Evolutionary conservation across 1,140 invertebrate species (phyloP).

Genomic region (Bursaphelenchus mucronatus): DNA sequence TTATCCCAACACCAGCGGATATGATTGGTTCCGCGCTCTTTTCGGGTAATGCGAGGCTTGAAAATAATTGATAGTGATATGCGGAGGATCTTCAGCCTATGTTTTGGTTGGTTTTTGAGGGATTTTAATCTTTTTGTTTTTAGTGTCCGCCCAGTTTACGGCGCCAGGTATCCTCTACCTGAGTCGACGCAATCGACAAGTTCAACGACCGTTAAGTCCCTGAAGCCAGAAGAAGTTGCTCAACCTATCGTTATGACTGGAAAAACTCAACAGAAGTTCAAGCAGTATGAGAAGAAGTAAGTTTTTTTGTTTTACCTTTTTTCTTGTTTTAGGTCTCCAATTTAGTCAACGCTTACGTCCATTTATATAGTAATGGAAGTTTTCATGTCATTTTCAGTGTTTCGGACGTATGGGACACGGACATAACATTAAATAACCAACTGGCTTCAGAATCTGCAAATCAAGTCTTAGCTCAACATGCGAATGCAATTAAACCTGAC

Average conservation of each 20-base stretch:
- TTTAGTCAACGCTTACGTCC: slow-evolving; percentile 15
- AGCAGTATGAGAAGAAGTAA: slow-evolving; percentile 51
- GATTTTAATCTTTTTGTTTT: slow-evolving; percentile 28
- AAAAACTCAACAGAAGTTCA: slow-evolving; percentile 43
- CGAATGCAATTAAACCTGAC: slow-evolving; percentile 18
- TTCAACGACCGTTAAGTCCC: slow-evolving; percentile 9
- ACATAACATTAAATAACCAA: slow-evolving; percentile 37
- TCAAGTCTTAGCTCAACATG: slow-evolving; percentile 48
- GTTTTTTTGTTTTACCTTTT: slow-evolving; percentile 12
- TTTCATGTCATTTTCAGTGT: slow-evolving; percentile 38
- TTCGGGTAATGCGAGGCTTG: no score
- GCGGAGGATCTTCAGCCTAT: no score
- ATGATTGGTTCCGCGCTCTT: no score
- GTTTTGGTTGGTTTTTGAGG: neutral
- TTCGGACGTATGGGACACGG: slow-evolving; percentile 54
- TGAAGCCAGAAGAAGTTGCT: neutral
- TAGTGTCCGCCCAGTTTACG: slow-evolving; percentile 48
- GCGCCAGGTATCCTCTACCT: slow-evolving; percentile 50
- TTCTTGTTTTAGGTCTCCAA: slow-evolving; percentile 1
- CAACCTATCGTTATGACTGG: slow-evolving; percentile 10
- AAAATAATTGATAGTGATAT: no score
- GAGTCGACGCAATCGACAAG: slow-evolving; percentile 21
- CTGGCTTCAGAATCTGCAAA: slow-evolving; percentile 43
- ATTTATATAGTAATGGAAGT: neutral
- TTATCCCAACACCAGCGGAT: no score